A percentile compares a stretch with the other conserved stretches of the same genome.
Conservation (phyloP, 2,888 invertebrate genomes). For the Seira musarum region DNA sequence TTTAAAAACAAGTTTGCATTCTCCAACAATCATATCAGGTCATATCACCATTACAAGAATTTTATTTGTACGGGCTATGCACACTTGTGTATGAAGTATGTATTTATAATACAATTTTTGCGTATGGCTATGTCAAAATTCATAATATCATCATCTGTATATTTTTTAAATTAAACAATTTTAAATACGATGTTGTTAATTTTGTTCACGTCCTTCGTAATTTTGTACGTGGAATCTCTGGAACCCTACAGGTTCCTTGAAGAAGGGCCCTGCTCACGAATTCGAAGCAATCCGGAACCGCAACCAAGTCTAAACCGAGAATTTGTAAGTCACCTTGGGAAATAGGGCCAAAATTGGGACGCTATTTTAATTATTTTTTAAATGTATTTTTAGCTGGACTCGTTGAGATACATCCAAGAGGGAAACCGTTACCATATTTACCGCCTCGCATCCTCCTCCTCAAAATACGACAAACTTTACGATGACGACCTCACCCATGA, state of each 20-base stretch:
- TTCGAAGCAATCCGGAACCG: not conserved
- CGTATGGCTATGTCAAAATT: no score
- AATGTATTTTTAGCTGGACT: conserved; percentile 11
- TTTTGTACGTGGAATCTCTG: not conserved
- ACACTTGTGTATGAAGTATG: no score
- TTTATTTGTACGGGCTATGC: no score
- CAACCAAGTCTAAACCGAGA: not conserved
- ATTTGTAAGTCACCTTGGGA: conserved; percentile 6
- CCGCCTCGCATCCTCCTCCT: not conserved
- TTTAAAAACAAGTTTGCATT: no score
- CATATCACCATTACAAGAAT: no score
- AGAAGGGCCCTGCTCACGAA: not conserved
- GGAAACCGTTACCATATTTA: conserved; percentile 21
- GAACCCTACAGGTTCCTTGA: not conserved
- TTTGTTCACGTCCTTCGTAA: no score
- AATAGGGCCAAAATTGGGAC: no score
- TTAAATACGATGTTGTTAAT: no score
- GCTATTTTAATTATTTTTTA: not conserved
- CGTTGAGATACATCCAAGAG: not conserved
- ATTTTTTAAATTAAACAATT: no score
- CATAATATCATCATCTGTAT: no score
- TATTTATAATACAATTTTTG: no score
- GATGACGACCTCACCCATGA: not conserved
- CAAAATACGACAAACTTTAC: not conserved
- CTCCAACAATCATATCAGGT: no score